Conservation (phyloP, 2,113 vertebrate genomes). For the Platichthys stellatus region DNA sequence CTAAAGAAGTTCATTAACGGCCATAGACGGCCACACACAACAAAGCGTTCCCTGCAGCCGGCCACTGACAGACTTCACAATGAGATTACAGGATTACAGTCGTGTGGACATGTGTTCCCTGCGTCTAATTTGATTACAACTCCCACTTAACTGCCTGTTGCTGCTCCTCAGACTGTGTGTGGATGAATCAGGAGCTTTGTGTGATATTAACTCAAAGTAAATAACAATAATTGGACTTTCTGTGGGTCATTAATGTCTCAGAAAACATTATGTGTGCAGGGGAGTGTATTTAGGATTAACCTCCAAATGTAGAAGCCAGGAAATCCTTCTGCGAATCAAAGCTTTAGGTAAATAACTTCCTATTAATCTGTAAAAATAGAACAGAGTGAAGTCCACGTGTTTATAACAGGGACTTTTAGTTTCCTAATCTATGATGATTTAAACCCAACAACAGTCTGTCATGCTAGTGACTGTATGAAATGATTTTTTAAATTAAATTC, state of each 20-base stretch:
- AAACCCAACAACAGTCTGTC: too few species aligned
- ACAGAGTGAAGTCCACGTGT: neutral
- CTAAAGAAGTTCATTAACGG: constrained; percentile 39
- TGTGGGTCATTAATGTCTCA: neutral
- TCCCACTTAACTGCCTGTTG: constrained; percentile 31
- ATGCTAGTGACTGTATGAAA: too few species aligned
- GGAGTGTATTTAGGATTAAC: neutral
- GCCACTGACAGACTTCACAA: constrained; percentile 50
- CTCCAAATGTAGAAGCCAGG: neutral
- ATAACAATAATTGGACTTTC: neutral
- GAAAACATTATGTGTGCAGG: neutral
- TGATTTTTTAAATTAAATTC: too few species aligned
- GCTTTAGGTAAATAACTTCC: neutral
- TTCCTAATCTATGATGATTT: too few species aligned
- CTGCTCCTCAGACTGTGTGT: constrained; percentile 33
- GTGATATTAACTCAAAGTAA: neutral
- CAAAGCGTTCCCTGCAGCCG: constrained; percentile 57
- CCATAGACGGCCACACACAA: neutral
- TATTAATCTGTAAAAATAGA: neutral
- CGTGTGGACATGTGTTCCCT: constrained; percentile 56
- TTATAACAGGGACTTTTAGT: neutral
- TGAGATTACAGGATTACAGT: constrained; percentile 71
- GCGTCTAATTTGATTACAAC: constrained; percentile 66
- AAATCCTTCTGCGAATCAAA: constrained; percentile 1
- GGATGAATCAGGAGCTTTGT: constrained; percentile 31